Evolutionary conservation across 2,113 vertebrate genomes (phyloP).

Genomic region (Micromys minutus): DNA sequence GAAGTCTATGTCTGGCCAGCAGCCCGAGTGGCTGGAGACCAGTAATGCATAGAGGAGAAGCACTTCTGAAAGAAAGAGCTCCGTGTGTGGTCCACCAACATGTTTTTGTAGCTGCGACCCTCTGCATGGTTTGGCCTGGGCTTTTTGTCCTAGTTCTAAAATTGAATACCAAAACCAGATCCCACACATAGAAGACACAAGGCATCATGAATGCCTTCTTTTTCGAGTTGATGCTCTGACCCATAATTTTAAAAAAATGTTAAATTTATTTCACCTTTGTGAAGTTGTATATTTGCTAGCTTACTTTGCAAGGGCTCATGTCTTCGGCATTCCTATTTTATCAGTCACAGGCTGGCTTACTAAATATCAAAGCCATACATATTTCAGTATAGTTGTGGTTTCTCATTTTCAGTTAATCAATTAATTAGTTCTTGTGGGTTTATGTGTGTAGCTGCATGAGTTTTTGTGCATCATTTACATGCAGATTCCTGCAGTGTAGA

Average conservation of each 20-base stretch:
- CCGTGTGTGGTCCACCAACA: fast-evolving
- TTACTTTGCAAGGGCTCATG: background rate
- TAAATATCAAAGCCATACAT: background rate
- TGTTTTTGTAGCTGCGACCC: background rate
- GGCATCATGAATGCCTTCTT: background rate
- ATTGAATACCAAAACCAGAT: background rate
- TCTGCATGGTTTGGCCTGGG: background rate
- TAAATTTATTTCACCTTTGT: background rate
- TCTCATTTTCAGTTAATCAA: background rate
- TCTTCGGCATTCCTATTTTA: constrained; percentile 2
- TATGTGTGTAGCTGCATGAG: background rate
- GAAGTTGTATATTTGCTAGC: background rate
- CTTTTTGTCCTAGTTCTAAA: background rate
- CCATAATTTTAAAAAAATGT: background rate
- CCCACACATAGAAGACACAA: background rate
- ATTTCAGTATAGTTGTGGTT: background rate
- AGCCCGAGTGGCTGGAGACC: too few relatives aligned
- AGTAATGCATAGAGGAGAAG: background rate
- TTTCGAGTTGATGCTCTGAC: background rate
- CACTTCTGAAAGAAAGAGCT: fast-evolving
- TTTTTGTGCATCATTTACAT: background rate
- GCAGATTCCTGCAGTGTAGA: background rate
- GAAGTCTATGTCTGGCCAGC: background rate
- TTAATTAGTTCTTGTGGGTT: background rate
- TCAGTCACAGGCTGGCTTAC: background rate